These are phyloP conservation scores for Corticium candelabrum DNA, from an alignment of 37 sponge, comb jelly and placozoan genomes.

Conservation along the genomic window DNA sequence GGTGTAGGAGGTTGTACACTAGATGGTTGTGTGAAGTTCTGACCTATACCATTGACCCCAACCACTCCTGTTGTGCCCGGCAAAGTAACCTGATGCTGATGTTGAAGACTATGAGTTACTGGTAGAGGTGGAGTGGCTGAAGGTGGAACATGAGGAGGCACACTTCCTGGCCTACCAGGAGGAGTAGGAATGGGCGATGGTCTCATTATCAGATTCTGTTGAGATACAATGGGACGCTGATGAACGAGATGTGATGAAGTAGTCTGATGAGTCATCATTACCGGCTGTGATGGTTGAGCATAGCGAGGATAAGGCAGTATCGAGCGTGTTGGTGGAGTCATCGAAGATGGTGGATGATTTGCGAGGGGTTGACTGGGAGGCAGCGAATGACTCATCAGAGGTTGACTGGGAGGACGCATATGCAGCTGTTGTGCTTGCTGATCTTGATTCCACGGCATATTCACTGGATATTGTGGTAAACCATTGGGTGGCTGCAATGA, in stretches of 20 bases:
- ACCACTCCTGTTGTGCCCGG: no score
- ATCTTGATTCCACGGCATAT: not conserved
- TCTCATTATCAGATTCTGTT: no score
- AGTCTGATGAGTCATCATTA: not conserved
- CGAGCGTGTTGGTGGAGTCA: not conserved
- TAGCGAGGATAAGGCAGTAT: conserved; percentile 44
- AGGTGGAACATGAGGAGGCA: not conserved
- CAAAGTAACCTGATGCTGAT: not conserved
- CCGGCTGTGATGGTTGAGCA: no score
- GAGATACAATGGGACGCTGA: not conserved
- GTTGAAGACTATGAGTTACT: not conserved
- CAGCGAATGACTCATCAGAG: no score
- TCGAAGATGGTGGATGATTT: not conserved
- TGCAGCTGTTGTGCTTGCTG: not conserved
- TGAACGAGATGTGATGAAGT: not conserved
- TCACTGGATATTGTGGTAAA: not conserved
- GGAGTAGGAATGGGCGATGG: not conserved
- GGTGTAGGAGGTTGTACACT: not conserved
- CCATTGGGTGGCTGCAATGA: no score
- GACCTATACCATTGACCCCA: no score
- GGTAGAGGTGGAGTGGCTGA: not conserved
- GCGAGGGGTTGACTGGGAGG: no score
- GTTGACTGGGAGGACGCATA: not conserved
- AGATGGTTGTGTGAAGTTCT: not conserved
- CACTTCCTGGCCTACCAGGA: not conserved